Base-by-base conservation (phyloP, 1,140 invertebrate genomes). In the Orius insidiosus region DNA sequence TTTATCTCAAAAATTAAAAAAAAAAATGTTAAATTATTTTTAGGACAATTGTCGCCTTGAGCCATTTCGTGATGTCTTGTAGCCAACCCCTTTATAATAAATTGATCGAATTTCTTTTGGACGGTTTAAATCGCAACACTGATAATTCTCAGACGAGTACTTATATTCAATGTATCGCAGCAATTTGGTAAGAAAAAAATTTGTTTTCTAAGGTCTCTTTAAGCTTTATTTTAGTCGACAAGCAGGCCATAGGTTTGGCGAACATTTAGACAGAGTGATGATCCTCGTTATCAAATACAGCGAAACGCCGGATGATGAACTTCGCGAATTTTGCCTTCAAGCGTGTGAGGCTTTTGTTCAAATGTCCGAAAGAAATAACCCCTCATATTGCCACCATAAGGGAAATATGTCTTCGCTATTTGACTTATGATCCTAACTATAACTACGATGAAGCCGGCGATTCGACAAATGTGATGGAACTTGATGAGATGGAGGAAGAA, bases 381-480 rank as follows among this genome's bases (percentile, higher is more conserved):
- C 78, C 80, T 6, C 83, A 94, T 65, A 85, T 96, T 56, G 70
- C 75, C 48, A 76, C 80, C 56, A 84, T 87, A 68, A 80, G 85
- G 19, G 74, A 81, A 47, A 72, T 96, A 37, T 96, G 90, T 63
- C 62, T 97, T 18, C 72, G 81, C 59, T 94, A 92, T 61, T 78
- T 97, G 39, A 89, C 85, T n/a, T 92, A 97, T 58, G 93, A 98
- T 69, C 94, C 94, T 5, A 98, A 98, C 62, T 98, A 97, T 60
- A 97, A 97, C 65, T 97, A 97, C 58, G 90, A 95, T 57, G 83
- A 86, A 56, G 80, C 80, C 51, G 71, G 67, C 34, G 72, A 76
- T 47, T 71, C 73, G 30, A 69, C 78, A 36, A 66, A 70, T 50
- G 66, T 57, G 32, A 75, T 70, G 70, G 74, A 75, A 51, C 78